phyloP scores from a whole-genome alignment of 1,140 invertebrate species.

The Plectrocnemia conspersa region DNA sequence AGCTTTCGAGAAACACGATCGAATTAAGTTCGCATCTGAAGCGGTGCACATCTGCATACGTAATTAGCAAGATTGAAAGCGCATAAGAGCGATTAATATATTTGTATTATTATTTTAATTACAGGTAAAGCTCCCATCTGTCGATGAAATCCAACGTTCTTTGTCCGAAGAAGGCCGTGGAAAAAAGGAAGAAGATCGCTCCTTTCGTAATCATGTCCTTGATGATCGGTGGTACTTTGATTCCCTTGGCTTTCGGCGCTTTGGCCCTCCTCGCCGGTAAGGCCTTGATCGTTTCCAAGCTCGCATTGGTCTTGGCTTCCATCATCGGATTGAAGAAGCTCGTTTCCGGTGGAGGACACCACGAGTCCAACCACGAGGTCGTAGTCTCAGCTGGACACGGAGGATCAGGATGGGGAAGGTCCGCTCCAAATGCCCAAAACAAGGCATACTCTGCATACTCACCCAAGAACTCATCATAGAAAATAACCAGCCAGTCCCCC shows the following conservation, averaged over 20 bases:
- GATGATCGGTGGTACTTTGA: slow-evolving; percentile 70
- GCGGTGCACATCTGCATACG: not conserved
- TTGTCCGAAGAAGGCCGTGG: slow-evolving; percentile 58
- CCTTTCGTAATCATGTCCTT: slow-evolving; percentile 70
- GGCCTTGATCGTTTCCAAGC: slow-evolving; percentile 75
- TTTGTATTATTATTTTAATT: slow-evolving; percentile 3
- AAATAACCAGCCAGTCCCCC: not conserved
- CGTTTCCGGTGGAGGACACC: slow-evolving; percentile 56
- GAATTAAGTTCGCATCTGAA: too few relatives aligned
- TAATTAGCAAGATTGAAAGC: not conserved
- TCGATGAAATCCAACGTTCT: slow-evolving; percentile 58
- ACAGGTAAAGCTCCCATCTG: slow-evolving; percentile 61
- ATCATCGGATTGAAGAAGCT: slow-evolving; percentile 81
- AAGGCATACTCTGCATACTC: slow-evolving; percentile 61
- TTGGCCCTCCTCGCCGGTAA: slow-evolving; percentile 76
- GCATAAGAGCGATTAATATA: not conserved
- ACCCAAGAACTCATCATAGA: slow-evolving; percentile 36
- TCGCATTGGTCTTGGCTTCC: slow-evolving; percentile 72
- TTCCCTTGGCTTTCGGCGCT: slow-evolving; percentile 73
- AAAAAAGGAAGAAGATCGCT: slow-evolving; percentile 64
- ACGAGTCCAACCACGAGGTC: slow-evolving; percentile 65
- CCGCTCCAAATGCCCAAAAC: slow-evolving; percentile 55
- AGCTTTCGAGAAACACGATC: too few relatives aligned
- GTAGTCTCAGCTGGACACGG: slow-evolving; percentile 64
- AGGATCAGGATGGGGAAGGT: slow-evolving; percentile 66